A percentile compares a stretch with the other conserved stretches of the same genome.
Evolutionary conservation across 2,888 invertebrate genomes (phyloP).

Genomic region (Drosophila aldrichi): DNA sequence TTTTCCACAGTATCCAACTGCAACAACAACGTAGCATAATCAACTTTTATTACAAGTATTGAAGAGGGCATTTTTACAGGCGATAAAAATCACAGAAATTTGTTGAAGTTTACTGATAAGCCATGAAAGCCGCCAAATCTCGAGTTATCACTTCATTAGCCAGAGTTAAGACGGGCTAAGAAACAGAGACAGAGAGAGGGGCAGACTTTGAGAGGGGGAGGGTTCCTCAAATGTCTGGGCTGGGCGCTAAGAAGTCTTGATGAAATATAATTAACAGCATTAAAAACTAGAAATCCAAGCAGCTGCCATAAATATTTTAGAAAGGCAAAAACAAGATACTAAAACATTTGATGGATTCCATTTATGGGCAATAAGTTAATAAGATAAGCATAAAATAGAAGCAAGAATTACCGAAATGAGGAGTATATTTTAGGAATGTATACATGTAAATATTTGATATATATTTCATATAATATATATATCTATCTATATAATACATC

Average conservation of each 20-base stretch:
- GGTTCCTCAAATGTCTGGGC: not conserved
- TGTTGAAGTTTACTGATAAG: conserved; percentile 59
- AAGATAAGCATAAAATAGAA: not conserved
- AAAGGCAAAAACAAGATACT: conserved; percentile 6
- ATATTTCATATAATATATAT: not conserved
- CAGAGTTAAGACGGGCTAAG: conserved; percentile 14
- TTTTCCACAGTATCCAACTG: conserved; percentile 22
- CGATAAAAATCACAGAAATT: conserved; percentile 72
- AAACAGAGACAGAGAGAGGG: not conserved
- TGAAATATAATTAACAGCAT: conserved; percentile 26
- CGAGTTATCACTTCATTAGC: conserved; percentile 73
- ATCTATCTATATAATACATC: not conserved
- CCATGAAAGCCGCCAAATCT: conserved; percentile 14
- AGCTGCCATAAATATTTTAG: conserved; percentile 3
- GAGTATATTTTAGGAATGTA: not conserved
- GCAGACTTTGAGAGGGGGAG: not conserved
- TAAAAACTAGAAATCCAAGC: not conserved
- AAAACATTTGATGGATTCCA: not conserved
- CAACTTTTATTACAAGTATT: conserved; percentile 58
- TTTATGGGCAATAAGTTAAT: not conserved
- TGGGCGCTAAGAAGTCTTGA: conserved; percentile 17
- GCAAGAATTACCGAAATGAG: not conserved
- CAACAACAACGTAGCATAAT: conserved; percentile 32
- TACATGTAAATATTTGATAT: not conserved
- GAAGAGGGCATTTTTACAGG: conserved; percentile 52